These are phyloP conservation scores for Phocides pigmalion DNA, from an alignment of 1,140 invertebrate species.

Conservation along the genomic window DNA sequence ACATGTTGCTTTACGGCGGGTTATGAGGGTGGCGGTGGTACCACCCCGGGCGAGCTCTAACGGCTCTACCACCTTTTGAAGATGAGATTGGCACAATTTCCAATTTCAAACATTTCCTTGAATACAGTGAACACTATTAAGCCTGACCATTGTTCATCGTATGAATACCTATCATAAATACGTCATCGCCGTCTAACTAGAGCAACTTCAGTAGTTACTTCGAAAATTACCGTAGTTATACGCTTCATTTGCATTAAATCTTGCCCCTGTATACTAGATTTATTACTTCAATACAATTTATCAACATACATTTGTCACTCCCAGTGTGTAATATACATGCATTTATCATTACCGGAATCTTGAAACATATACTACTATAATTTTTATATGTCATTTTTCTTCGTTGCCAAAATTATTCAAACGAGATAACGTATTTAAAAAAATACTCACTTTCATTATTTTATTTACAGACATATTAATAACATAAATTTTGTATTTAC, in stretches of 20 bases:
- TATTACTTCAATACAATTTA: constrained; percentile 14
- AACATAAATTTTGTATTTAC: too few species aligned
- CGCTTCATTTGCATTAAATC: constrained; percentile 27
- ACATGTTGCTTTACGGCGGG: too few species aligned
- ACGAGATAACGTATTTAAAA: too few species aligned
- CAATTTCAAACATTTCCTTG: constrained; percentile 10
- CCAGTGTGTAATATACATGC: constrained; percentile 6
- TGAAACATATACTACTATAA: background rate
- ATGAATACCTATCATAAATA: constrained; percentile 28
- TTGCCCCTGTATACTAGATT: constrained; percentile 19
- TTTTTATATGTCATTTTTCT: too few species aligned
- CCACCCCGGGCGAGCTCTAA: too few species aligned
- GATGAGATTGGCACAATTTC: background rate
- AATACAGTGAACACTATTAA: constrained; percentile 15
- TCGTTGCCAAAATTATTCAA: too few species aligned
- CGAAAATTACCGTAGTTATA: constrained; percentile 28
- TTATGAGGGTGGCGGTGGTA: too few species aligned
- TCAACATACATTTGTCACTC: constrained; percentile 12
- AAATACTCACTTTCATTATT: too few species aligned
- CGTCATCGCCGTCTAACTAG: constrained; percentile 5
- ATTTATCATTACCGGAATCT: constrained; percentile 9
- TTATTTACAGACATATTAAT: too few species aligned
- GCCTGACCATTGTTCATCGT: constrained; percentile 11
- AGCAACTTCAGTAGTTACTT: background rate
- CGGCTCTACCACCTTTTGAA: too few species aligned